A percentile compares a stretch with the other conserved stretches of the same genome.
phyloP scores from a whole-genome alignment of 2,888 invertebrate species.

The Graphium colonna region DNA sequence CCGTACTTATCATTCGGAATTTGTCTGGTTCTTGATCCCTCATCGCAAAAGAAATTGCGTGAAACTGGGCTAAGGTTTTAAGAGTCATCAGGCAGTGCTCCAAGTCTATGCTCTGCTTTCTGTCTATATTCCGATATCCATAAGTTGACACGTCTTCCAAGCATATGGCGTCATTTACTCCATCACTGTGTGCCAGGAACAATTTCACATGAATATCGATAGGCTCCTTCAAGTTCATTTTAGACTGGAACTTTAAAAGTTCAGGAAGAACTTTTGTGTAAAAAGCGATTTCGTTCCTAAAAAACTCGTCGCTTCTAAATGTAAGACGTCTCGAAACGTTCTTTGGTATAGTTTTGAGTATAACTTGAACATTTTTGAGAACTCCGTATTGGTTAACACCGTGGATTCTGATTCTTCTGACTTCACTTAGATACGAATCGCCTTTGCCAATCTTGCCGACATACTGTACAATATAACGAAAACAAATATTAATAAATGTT shows the following conservation, averaged over 20 bases:
- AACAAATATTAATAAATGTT: too few species aligned
- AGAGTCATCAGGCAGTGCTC: conserved; percentile 73
- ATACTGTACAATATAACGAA: too few species aligned
- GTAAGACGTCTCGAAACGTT: conserved; percentile 82
- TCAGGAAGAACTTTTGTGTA: conserved; percentile 77
- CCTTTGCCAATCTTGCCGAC: conserved; percentile 79
- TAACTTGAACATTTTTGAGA: conserved; percentile 65
- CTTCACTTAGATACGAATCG: conserved; percentile 84
- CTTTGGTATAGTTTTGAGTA: conserved; percentile 83
- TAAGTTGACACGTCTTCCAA: conserved; percentile 74
- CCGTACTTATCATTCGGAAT: conserved; percentile 59
- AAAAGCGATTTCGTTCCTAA: conserved; percentile 84
- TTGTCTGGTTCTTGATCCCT: conserved; percentile 73
- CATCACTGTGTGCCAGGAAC: conserved; percentile 69
- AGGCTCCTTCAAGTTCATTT: conserved; percentile 58
- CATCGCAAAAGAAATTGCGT: conserved; percentile 81
- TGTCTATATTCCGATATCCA: conserved; percentile 60
- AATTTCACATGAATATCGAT: conserved; percentile 72
- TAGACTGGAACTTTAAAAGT: conserved; percentile 63
- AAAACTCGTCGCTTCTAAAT: conserved; percentile 83
- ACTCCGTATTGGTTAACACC: conserved; percentile 53
- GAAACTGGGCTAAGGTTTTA: conserved; percentile 78
- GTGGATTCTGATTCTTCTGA: conserved; percentile 79
- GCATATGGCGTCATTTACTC: conserved; percentile 75
- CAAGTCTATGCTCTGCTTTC: conserved; percentile 73